Conservation (phyloP, 1,140 invertebrate species). For the Panulirus ornatus region DNA sequence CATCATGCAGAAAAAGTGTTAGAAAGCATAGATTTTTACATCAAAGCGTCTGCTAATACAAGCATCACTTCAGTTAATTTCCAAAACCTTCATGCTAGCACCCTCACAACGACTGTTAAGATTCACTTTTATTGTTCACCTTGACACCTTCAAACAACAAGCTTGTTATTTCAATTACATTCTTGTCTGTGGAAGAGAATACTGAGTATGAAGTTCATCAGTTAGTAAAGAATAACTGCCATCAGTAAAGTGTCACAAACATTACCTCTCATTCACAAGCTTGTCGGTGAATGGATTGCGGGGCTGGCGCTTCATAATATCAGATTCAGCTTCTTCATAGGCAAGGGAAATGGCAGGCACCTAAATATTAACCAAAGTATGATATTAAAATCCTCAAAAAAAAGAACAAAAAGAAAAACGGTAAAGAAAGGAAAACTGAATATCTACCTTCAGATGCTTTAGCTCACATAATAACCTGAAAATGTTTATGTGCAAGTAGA, state of each 20-base stretch:
- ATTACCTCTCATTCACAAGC: constrained; percentile 99
- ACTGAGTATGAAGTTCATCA: background rate
- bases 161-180: constrained; percentile 34
- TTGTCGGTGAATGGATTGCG: constrained; percentile 97
- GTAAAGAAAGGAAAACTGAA: constrained; percentile 36
- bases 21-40: background rate
- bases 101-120: background rate
- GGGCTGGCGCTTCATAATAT: constrained; percentile 99
- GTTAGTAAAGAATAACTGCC: too few relatives aligned
- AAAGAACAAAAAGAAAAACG: constrained; percentile 51
- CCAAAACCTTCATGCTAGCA: background rate
- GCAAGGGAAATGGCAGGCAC: constrained; percentile 98
- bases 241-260: constrained; percentile 55
- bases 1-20: background rate
- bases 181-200: background rate
- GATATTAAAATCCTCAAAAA: constrained; percentile 33
- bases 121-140: constrained; percentile 14
- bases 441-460: constrained; percentile 44
- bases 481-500: constrained; percentile 39
- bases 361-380: constrained; percentile 70
- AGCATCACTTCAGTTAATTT: background rate
- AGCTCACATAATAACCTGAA: constrained; percentile 47
- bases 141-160: constrained; percentile 30
- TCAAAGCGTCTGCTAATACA: background rate
- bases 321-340: constrained; percentile 98